Percentiles rank a stretch among this genome's conserved stretches.
These are phyloP conservation scores for Acrobeloides nanus DNA, from an alignment of 2,888 invertebrate genomes.

Conservation along the genomic window DNA sequence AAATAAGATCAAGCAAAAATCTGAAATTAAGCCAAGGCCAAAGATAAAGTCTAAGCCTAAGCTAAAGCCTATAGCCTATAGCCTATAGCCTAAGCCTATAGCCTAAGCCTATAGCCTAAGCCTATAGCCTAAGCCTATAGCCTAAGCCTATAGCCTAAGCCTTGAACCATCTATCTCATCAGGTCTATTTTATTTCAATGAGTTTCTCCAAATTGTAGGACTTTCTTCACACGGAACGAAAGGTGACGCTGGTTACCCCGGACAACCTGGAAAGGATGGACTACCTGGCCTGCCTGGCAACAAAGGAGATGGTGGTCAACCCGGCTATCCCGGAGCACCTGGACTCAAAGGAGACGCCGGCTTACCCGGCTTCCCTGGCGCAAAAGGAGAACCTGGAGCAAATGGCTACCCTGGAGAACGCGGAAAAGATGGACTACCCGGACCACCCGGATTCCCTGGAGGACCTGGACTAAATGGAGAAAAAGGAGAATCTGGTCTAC, in stretches of 20 bases:
- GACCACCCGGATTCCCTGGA: slow-evolving; percentile 50
- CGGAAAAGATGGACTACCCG: slow-evolving; percentile 59
- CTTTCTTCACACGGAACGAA: slow-evolving; percentile 27
- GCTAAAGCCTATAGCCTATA: too few species aligned
- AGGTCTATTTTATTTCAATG: too few species aligned
- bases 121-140: too few species aligned
- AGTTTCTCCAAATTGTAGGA: too few species aligned
- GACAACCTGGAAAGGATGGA: slow-evolving; percentile 55
- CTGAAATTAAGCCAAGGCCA: too few species aligned
- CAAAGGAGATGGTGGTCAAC: slow-evolving; percentile 41
- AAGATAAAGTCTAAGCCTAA: background rate
- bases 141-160: too few species aligned
- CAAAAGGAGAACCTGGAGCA: slow-evolving; percentile 42
- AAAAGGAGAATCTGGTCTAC: slow-evolving; percentile 45
- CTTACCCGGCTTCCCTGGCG: slow-evolving; percentile 57
- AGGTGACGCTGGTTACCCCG: slow-evolving; percentile 34
- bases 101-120: too few species aligned
- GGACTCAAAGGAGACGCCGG: slow-evolving; percentile 52
- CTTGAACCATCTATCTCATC: too few species aligned
- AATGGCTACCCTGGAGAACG: slow-evolving; percentile 54
- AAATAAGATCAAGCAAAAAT: too few species aligned
- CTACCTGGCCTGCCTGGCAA: slow-evolving; percentile 42
- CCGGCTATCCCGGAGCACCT: slow-evolving; percentile 62
- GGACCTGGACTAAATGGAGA: slow-evolving; percentile 59
- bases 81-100: too few species aligned